Evolutionary conservation across 2,113 vertebrate genomes (phyloP).

Genomic region (Elephantulus edwardii): DNA sequence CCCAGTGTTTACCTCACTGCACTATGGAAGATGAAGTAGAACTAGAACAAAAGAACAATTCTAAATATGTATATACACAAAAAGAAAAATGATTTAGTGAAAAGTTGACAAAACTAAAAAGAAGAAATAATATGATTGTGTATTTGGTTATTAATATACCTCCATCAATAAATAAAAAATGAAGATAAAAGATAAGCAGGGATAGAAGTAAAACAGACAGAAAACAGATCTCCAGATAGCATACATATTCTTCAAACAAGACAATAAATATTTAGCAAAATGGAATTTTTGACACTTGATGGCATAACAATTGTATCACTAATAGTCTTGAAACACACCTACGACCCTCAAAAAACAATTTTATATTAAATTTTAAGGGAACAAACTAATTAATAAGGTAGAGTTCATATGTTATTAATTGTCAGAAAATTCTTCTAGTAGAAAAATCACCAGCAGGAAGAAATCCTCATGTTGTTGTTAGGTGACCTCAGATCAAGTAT

Average conservation of each 20-base stretch:
- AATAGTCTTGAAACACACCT: neutral
- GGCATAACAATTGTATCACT: neutral
- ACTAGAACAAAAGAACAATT: neutral
- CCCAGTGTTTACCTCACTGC: too few relatives aligned
- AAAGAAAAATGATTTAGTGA: neutral
- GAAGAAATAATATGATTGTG: neutral
- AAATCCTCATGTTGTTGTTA: slow-evolving; percentile 6
- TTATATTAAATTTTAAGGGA: neutral
- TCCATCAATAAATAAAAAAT: neutral
- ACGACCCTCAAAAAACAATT: neutral
- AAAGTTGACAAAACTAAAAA: neutral
- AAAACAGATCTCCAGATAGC: neutral
- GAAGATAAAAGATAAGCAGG: neutral
- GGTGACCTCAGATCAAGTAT: too few relatives aligned
- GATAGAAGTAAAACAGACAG: neutral
- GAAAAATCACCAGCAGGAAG: neutral
- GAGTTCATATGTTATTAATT: neutral
- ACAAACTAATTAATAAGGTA: neutral
- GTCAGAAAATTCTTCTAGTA: neutral
- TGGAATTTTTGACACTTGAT: neutral
- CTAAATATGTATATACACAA: neutral
- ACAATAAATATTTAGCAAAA: neutral
- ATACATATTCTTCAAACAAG: neutral
- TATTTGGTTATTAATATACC: neutral
- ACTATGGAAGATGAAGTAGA: too few relatives aligned